phyloP scores from a whole-genome alignment of 2,888 invertebrate genomes.

The Ectropis crepuscularia region DNA sequence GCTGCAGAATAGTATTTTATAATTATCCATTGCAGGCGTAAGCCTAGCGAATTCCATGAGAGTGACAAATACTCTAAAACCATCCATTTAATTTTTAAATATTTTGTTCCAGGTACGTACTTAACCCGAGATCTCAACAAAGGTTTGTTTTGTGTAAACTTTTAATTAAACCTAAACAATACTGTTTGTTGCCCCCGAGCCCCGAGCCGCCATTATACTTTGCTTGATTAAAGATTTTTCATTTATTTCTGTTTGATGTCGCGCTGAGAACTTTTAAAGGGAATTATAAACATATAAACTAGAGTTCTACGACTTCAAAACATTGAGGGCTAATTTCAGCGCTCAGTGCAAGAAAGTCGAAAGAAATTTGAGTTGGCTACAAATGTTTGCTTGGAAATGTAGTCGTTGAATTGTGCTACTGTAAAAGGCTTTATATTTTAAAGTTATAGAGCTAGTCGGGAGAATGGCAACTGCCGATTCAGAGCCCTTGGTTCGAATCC shows the following conservation, averaged over 20 bases:
- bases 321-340: neutral
- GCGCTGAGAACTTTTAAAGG: slow-evolving; percentile 4
- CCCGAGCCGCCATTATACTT: slow-evolving; percentile 26
- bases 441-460: no score
- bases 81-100: slow-evolving; percentile 36
- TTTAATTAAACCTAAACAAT: slow-evolving; percentile 49
- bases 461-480: no score
- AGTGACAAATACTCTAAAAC: neutral
- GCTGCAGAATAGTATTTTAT: no score
- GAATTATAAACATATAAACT: slow-evolving; percentile 13
- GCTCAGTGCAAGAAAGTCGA: no score
- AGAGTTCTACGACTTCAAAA: slow-evolving; percentile 3
- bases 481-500: no score
- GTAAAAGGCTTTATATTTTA: no score
- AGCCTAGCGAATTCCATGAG: neutral
- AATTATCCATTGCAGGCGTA: no score
- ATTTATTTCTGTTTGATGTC: slow-evolving; percentile 5
- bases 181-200: slow-evolving; percentile 38
- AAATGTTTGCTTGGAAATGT: no score
- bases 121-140: slow-evolving; percentile 30
- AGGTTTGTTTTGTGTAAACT: slow-evolving; percentile 39
- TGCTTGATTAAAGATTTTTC: slow-evolving; percentile 18
- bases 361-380: no score
- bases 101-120: slow-evolving; percentile 55
- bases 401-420: no score